Conservation (phyloP, 2,797 vertebrate genomes). For the Austrolebias charrua region DNA sequence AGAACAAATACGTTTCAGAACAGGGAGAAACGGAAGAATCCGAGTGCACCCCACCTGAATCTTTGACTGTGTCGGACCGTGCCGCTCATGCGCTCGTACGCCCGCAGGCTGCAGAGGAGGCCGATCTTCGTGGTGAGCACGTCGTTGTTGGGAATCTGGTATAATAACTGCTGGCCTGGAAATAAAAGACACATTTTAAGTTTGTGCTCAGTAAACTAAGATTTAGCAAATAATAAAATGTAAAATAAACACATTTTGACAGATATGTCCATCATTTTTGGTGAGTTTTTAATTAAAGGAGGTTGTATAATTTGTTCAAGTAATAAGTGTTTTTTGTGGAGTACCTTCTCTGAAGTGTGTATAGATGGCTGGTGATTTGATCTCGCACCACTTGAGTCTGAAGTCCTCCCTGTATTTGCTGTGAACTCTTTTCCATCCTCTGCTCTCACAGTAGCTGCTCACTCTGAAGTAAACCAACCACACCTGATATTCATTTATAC, state of each 20-base stretch:
- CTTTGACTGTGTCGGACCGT: conserved; percentile 63
- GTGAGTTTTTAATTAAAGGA: background rate
- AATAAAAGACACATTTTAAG: background rate
- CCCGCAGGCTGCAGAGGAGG: conserved; percentile 84
- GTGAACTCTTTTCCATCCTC: conserved; percentile 86
- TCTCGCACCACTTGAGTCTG: conserved; percentile 89
- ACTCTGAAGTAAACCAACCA: conserved; percentile 72
- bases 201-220: background rate
- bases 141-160: conserved; percentile 90
- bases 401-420: conserved; percentile 85
- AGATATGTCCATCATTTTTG: background rate
- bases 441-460: conserved; percentile 82
- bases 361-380: conserved; percentile 80
- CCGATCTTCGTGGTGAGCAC: conserved; percentile 89
- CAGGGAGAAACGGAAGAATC: background rate
- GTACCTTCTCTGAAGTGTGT: conserved; percentile 85
- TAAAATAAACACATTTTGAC: background rate
- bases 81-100: conserved; percentile 76
- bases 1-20: background rate
- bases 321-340: background rate
- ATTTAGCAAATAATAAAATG: background rate
- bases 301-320: background rate
- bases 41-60: conserved; percentile 63
- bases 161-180: conserved; percentile 87
- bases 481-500: too few species aligned